These are phyloP conservation scores for Pangasius sanitwongsei DNA, from an alignment of 2,797 vertebrate species.

Conservation along the genomic window DNA sequence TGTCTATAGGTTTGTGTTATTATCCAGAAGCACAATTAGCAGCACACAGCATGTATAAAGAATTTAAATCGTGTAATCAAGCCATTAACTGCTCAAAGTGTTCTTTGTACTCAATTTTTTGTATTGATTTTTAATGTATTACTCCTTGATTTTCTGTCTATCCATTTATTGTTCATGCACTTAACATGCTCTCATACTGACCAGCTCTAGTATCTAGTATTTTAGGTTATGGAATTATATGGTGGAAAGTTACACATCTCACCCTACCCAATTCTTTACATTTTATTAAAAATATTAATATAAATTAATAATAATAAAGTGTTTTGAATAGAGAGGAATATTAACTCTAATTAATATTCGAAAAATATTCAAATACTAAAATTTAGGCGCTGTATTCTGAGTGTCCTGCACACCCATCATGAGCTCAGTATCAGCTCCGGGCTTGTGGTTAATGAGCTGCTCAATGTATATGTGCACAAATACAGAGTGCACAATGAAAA, in stretches of 20 bases:
- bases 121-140: background rate
- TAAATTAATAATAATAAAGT: too few species aligned
- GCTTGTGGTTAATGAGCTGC: background rate
- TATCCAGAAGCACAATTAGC: background rate
- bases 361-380: too few species aligned
- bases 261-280: background rate
- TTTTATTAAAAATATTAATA: background rate
- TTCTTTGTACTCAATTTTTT: background rate
- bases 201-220: background rate
- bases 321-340: too few species aligned
- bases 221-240: background rate
- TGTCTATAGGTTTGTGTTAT: slow-evolving; percentile 6
- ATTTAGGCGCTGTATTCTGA: too few species aligned
- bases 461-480: background rate
- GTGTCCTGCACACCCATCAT: background rate
- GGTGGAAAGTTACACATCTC: background rate
- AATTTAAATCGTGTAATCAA: background rate
- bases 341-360: too few species aligned
- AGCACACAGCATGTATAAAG: background rate
- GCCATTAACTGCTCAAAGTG: background rate
- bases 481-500: background rate
- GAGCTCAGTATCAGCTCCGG: slow-evolving; percentile 1
- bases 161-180: background rate
- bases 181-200: background rate
- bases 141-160: background rate